phyloP scores from a whole-genome alignment of 2,113 vertebrate species.

The Calidris pygmaea region DNA sequence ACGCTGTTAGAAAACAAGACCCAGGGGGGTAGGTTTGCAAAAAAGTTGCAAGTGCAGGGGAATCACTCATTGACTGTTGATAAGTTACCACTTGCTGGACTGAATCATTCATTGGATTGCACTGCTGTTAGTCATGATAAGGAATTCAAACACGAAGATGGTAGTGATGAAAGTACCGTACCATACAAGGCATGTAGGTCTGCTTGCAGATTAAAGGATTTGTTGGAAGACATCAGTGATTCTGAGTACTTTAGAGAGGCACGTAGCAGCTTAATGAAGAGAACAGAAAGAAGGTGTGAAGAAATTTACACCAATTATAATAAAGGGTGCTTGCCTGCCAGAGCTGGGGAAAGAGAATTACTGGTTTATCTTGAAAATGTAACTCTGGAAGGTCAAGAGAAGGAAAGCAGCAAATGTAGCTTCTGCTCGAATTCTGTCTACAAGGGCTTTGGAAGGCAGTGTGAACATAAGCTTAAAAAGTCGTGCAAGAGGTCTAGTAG shows the following conservation, averaged over 20 bases:
- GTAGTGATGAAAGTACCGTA: neutral
- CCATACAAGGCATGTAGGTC: neutral
- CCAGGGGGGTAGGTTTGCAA: neutral
- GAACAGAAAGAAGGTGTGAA: conserved; percentile 23
- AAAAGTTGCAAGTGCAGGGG: conserved; percentile 16
- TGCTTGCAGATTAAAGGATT: conserved; percentile 58
- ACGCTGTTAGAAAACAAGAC: neutral
- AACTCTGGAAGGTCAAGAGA: conserved; percentile 16
- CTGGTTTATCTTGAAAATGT: conserved; percentile 41
- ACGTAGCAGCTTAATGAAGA: neutral
- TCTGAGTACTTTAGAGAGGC: conserved; percentile 70
- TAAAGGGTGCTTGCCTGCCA: neutral
- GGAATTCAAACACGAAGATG: neutral
- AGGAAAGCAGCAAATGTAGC: conserved; percentile 24
- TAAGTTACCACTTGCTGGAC: neutral
- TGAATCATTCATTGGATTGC: conserved; percentile 15
- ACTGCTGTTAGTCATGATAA: neutral
- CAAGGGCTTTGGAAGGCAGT: conserved; percentile 6
- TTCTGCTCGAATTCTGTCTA: conserved; percentile 44
- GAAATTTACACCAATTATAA: conserved; percentile 1
- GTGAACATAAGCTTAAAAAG: conserved; percentile 23
- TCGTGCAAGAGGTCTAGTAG: conserved; percentile 34
- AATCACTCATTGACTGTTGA: neutral
- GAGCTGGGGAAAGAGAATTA: neutral
- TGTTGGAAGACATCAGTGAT: conserved; percentile 74